Base-by-base conservation (phyloP, 1,140 invertebrate species). In the Drosophila orena region DNA sequence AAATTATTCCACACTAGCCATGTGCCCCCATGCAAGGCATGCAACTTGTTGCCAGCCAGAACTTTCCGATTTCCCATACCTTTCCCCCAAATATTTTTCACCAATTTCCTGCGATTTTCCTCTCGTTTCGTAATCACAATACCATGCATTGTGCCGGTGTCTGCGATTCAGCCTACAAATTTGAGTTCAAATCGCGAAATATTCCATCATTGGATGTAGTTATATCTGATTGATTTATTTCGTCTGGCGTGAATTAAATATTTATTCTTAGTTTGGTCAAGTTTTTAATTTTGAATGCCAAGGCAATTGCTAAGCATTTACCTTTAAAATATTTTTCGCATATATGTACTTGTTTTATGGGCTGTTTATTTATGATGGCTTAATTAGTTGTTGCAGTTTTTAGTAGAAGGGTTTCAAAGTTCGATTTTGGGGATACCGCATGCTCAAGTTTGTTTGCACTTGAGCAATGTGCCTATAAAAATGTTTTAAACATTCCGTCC, bases 201-300 rank as follows among this genome's bases (percentile, higher is more conserved):
- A 68, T 77, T 81, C 72, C 56, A 57, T 75, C 72, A 75, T 50
- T 75, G 44, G 52, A 5, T 56, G 56, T 72, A 75, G 77, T 65
- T 76, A 80, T 80, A 60, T 61, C 56, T 60, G 72, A 54, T 58
- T 81, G 79, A 81, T 81, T 81, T 81, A 81, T 81, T 66, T 72
- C 78, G 56, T 30, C 65, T 72, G 66, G 72, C 52, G 77, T 77
- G 55, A 62, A 46, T 77, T 58, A 46, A 66, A 66, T 81, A 76
- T 81, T 81, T 81, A 81, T 81, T 68, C 66, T 60, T 50, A 53
- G 58, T 52, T 81, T 68, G 47, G 62, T 43, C 44, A 76, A 79
- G 70, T 59, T 59, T 61, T 70, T 58, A 80, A 59, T 56, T 30
- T 47, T 38, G 15, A 8, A 72, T 62, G 40, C 66, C 30, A 15